These are phyloP conservation scores for Subacronicta megacephala DNA, from an alignment of 2,888 invertebrate species.

Conservation along the genomic window DNA sequence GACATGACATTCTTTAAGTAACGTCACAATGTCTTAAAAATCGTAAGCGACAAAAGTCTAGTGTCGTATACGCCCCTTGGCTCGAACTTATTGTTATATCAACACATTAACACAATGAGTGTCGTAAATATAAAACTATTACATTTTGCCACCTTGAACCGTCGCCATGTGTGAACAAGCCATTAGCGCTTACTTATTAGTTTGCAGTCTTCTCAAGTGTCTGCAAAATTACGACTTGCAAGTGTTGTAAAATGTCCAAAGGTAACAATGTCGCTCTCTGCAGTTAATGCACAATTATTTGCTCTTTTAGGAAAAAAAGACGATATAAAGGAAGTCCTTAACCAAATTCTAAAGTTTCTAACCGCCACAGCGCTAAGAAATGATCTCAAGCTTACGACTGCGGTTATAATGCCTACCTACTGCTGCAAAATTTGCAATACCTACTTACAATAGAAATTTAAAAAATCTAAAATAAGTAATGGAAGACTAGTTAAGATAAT, in stretches of 20 bases:
- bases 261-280: slow-evolving; percentile 6
- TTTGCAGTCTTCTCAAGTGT: slow-evolving; percentile 38
- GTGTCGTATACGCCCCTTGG: neutral
- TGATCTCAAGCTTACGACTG: no score
- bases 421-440: no score
- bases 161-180: slow-evolving; percentile 45
- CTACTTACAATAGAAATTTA: no score
- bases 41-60: no score
- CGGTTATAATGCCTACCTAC: no score
- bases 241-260: slow-evolving; percentile 18
- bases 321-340: no score
- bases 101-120: slow-evolving; percentile 28
- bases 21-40: neutral
- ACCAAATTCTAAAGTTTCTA: no score
- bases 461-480: no score
- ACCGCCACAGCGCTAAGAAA: no score
- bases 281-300: no score
- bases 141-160: slow-evolving; percentile 46
- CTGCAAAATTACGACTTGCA: slow-evolving; percentile 39
- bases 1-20: neutral
- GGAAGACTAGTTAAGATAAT: no score
- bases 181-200: slow-evolving; percentile 52
- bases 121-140: slow-evolving; percentile 37
- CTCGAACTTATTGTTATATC: neutral
- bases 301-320: no score